These are phyloP conservation scores for Perognathus longimembris DNA, from an alignment of 2,113 vertebrate species.

Conservation along the genomic window DNA sequence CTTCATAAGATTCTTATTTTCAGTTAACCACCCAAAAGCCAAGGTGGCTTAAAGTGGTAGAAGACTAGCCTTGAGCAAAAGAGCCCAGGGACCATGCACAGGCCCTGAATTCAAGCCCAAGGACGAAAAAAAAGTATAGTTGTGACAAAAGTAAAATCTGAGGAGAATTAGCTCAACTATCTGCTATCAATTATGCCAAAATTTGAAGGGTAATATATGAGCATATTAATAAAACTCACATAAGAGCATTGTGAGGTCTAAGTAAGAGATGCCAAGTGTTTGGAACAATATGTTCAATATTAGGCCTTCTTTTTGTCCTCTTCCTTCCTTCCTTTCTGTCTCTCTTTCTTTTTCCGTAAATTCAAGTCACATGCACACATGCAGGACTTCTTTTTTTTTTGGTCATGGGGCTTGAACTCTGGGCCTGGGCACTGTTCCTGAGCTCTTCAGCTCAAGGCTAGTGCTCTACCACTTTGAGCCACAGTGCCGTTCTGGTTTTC, in stretches of 20 bases:
- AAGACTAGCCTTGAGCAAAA: too few relatives aligned
- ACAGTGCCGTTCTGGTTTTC: too few relatives aligned
- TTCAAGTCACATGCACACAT: neutral
- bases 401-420: too few relatives aligned
- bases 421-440: too few relatives aligned
- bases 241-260: neutral
- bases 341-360: neutral
- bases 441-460: too few relatives aligned
- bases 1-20: too few relatives aligned
- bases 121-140: neutral
- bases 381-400: too few relatives aligned
- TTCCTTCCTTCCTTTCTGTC: neutral
- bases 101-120: too few relatives aligned
- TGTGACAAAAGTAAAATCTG: neutral
- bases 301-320: neutral
- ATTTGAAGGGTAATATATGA: neutral
- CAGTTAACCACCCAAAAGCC: too few relatives aligned
- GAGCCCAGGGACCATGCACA: too few relatives aligned
- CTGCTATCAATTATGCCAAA: neutral
- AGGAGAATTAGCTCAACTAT: neutral
- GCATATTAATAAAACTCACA: neutral
- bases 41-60: too few relatives aligned
- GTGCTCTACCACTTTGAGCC: too few relatives aligned
- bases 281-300: neutral
- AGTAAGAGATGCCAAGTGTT: neutral